Conservation (phyloP, 2,888 invertebrate species). For the Danaus chrysippus region DNA sequence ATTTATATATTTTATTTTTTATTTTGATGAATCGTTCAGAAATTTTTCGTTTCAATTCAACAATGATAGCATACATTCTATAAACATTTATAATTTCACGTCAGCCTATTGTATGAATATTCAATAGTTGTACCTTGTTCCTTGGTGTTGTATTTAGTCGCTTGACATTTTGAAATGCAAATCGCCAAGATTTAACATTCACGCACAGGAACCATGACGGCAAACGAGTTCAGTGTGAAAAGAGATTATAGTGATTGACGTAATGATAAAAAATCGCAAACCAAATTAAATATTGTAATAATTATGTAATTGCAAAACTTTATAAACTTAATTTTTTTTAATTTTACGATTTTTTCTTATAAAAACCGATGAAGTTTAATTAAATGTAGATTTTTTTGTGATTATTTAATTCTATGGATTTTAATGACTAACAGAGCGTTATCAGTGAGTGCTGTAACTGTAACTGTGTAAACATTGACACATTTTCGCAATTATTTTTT, state of each 20-base stretch:
- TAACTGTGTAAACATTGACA: not conserved
- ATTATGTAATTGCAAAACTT: not conserved
- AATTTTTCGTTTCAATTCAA: no score
- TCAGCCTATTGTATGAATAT: not conserved
- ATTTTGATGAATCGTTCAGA: no score
- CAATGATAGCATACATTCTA: no score
- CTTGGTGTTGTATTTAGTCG: not conserved
- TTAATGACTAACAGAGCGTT: no score
- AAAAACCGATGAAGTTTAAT: no score
- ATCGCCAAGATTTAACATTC: not conserved
- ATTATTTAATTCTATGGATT: no score
- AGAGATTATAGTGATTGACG: not conserved
- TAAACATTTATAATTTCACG: not conserved
- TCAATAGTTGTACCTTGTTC: not conserved
- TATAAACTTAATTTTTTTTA: no score
- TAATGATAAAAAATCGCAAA: not conserved
- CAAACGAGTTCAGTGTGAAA: not conserved
- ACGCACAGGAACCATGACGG: not conserved
- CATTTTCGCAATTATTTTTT: not conserved
- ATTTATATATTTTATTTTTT: no score
- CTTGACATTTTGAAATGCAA: slow-evolving; percentile 4
- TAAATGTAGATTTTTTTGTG: no score
- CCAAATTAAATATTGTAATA: not conserved
- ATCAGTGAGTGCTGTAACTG: not conserved
- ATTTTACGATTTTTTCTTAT: no score